Evolutionary conservation across 2,888 invertebrate species (phyloP), one percentile per base, ranked within the genome.

Genomic region (Buathra laborator): DNA sequence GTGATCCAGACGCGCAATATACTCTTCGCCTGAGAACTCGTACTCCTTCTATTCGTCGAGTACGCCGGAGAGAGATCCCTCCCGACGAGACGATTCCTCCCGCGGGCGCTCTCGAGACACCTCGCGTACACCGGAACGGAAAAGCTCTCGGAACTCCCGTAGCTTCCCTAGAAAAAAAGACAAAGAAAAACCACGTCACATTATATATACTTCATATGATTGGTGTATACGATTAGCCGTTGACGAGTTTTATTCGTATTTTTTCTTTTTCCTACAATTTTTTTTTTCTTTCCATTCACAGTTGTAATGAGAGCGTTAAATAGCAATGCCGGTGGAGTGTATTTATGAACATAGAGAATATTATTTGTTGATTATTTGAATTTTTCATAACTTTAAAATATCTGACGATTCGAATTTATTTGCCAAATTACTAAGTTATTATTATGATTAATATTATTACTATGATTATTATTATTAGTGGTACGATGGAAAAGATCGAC

Each of bases 231-330:
- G 56, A 71, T 2, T 71, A 56, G 71, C 56, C 37, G 37, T 56
- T 71, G 19, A 72, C 37, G 59, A 53, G 19, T 19, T 79, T 80
- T 80, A 53, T 72, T 43, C 32, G 46, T 72, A 72, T 43, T 68
- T 74, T 43, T 72, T 53, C 53, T 9, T 46, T 46, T 12, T 46
- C 16, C 9, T 16, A 53, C 53, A 53, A 37, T 64, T 32, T 75
- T n/a, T 32, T 75, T 62, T 24, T 16, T 59, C 32, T 48, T 9
- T 5, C 64, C 3, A 32, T 16, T 53, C 53, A 16, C 51, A 53
- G 53, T 53, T 16, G 19, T 53, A 32, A 32, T 32, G 32, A 32
- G 32, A 32, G 32, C 3, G 32, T 32, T 32, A n/a, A 51, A 51
- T 16, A 19, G 19, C 19, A 19, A 16, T 9, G 16, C 19, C 53